phyloP scores from a whole-genome alignment of 2,113 vertebrate species.

The Callopanchax toddi region DNA sequence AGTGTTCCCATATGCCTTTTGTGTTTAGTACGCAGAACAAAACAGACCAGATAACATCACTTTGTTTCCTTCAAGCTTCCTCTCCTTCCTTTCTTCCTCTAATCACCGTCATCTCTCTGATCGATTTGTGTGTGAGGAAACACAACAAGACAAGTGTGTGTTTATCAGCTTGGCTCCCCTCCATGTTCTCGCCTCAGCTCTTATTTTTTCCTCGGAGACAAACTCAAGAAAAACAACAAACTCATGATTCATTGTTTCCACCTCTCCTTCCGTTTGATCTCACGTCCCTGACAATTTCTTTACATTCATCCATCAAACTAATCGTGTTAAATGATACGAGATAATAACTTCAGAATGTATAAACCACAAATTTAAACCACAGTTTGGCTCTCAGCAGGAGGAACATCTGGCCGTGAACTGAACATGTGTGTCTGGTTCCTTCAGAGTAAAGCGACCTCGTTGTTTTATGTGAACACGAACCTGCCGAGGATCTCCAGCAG shows the following conservation, averaged over 20 bases:
- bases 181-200: conserved; percentile 10
- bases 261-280: conserved; percentile 9
- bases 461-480: conserved; percentile 38
- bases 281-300: no score
- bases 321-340: conserved; percentile 24
- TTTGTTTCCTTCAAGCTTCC: neutral
- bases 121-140: conserved; percentile 15
- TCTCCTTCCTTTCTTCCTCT: neutral
- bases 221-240: conserved; percentile 21
- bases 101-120: conserved; percentile 15
- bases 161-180: conserved; percentile 31
- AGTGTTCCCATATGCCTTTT: neutral
- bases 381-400: no score
- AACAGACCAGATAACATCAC: neutral
- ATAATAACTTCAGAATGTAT: no score
- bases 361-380: no score
- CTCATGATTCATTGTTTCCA: conserved; percentile 16
- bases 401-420: no score
- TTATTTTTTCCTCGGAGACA: conserved; percentile 27
- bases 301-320: conserved; percentile 19
- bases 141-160: conserved; percentile 6
- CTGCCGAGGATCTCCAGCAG: conserved; percentile 77
- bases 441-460: no score
- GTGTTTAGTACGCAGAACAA: neutral
- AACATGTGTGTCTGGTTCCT: no score